These are phyloP conservation scores for Ferrisia virgata DNA, from an alignment of 2,888 invertebrate genomes.

Conservation along the genomic window DNA sequence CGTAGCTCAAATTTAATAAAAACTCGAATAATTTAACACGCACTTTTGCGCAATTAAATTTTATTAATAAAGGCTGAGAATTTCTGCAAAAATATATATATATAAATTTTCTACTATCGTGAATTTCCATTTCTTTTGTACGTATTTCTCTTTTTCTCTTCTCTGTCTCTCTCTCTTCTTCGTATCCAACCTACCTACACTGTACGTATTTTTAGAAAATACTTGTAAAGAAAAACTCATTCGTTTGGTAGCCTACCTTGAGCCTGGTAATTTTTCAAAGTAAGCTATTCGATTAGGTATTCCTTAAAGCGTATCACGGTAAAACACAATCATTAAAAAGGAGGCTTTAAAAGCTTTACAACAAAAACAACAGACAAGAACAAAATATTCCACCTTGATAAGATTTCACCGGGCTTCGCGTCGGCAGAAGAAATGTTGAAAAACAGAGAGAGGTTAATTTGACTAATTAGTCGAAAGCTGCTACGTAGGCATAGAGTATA, in stretches of 20 bases:
- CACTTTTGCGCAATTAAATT: too few species aligned
- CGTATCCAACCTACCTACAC: too few species aligned
- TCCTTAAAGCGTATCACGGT: background rate
- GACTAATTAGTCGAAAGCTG: background rate
- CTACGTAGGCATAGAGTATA: background rate
- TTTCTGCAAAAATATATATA: too few species aligned
- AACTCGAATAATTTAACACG: too few species aligned
- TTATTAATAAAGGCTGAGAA: too few species aligned
- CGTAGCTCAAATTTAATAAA: too few species aligned
- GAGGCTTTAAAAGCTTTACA: background rate
- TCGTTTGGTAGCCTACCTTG: background rate
- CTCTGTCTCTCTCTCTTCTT: too few species aligned
- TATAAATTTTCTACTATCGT: background rate
- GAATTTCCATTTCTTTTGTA: background rate
- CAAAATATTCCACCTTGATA: background rate
- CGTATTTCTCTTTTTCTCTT: too few species aligned
- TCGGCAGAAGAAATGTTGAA: background rate
- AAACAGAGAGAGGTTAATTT: background rate
- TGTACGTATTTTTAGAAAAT: background rate
- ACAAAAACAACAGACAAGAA: background rate
- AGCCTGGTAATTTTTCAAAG: background rate
- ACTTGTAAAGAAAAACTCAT: background rate
- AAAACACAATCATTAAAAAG: conserved; percentile 5
- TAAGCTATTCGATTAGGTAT: background rate
- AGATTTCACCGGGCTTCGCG: background rate